Percentiles rank a stretch among this genome's conserved stretches.
phyloP scores from a whole-genome alignment of 2,113 vertebrate genomes.

The Falcunculus frontatus region DNA sequence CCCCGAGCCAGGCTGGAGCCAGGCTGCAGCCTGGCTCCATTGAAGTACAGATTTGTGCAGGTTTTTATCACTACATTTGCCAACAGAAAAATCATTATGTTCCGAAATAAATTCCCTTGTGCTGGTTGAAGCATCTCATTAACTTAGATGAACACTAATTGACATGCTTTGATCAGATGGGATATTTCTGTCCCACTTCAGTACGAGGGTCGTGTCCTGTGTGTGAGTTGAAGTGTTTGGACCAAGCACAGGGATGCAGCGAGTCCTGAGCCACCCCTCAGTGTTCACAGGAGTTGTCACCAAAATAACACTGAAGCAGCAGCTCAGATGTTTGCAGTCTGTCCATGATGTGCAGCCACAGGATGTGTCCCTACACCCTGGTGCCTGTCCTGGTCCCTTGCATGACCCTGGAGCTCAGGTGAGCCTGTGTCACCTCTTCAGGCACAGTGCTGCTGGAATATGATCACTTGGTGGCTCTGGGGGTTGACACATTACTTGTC shows the following conservation, averaged over 20 bases:
- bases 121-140: neutral
- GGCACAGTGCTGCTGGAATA: neutral
- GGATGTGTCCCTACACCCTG: neutral
- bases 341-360: neutral
- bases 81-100: neutral
- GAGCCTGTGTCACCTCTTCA: neutral
- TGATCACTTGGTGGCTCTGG: rapidly evolving
- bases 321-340: neutral
- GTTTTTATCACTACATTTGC: neutral
- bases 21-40: neutral
- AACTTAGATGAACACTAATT: neutral
- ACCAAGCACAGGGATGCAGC: rapidly evolving
- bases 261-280: neutral
- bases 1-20: neutral
- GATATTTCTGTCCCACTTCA: neutral
- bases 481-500: neutral
- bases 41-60: neutral
- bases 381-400: neutral
- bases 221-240: neutral
- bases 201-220: neutral
- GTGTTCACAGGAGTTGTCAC: neutral
- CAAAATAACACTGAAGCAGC: rapidly evolving
- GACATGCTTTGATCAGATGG: neutral
- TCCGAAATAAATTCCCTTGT: neutral
- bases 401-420: neutral